Percentiles rank a stretch among this genome's conserved stretches.
phyloP scores from a whole-genome alignment of 2,797 vertebrate genomes.

The Glossophaga mutica region DNA sequence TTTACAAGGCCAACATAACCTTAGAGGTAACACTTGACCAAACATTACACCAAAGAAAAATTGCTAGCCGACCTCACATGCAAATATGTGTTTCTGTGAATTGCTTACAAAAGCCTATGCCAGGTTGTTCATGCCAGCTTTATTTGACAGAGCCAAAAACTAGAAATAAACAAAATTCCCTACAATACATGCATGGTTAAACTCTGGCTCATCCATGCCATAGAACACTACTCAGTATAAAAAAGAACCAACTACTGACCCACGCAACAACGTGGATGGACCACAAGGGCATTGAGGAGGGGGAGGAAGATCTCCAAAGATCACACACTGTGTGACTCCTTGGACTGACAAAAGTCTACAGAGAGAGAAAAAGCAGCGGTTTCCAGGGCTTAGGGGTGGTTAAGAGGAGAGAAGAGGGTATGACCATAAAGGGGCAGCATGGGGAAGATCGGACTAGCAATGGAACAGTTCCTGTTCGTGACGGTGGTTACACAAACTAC shows the following conservation, averaged over 20 bases:
- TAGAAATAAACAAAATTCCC: constrained; percentile 4
- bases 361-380: background rate
- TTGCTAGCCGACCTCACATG: background rate
- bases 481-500: background rate
- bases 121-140: background rate
- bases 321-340: background rate
- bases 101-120: background rate
- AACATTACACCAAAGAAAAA: background rate
- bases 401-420: background rate
- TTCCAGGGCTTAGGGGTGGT: background rate
- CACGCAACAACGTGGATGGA: background rate
- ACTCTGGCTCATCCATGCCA: background rate
- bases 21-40: background rate
- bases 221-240: background rate
- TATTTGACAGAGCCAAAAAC: background rate
- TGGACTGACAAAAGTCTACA: background rate
- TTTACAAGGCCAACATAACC: background rate
- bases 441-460: background rate
- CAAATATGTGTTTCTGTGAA: background rate
- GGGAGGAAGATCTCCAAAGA: background rate
- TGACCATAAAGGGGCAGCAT: background rate
- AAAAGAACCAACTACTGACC: background rate
- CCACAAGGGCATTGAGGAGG: background rate
- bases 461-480: background rate
- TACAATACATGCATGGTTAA: background rate